Evolutionary conservation across 2,888 invertebrate genomes (phyloP).

Genomic region (Drosophila leonis): DNA sequence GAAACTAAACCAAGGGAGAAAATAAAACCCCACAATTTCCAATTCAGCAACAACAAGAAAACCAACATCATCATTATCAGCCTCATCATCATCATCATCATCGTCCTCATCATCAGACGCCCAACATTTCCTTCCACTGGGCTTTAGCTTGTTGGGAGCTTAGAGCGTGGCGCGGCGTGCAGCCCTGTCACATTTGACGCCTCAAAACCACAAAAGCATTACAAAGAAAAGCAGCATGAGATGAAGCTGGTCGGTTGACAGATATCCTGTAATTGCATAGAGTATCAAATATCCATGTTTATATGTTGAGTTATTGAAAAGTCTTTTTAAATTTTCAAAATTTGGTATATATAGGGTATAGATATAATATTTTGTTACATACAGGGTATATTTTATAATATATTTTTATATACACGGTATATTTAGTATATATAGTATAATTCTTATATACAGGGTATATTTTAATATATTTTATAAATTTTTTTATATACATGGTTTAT

Average conservation of each 20-base stretch:
- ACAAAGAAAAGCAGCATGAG: slow-evolving; percentile 10
- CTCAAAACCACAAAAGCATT: slow-evolving; percentile 47
- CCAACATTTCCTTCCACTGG: slow-evolving; percentile 65
- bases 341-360: too few relatives aligned
- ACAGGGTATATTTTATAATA: background rate
- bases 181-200: slow-evolving; percentile 65
- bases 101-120: slow-evolving; percentile 52
- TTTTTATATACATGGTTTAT: background rate
- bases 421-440: background rate
- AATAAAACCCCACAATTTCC: slow-evolving; percentile 32
- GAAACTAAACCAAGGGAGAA: slow-evolving; percentile 20
- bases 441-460: background rate
- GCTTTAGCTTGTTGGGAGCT: slow-evolving; percentile 22
- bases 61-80: background rate
- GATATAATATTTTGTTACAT: too few relatives aligned
- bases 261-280: slow-evolving; percentile 20
- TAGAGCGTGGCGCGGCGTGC: slow-evolving; percentile 9
- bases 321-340: too few relatives aligned
- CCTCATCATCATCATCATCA: slow-evolving; percentile 38
- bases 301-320: background rate
- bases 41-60: slow-evolving; percentile 26
- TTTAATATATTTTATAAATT: background rate
- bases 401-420: background rate
- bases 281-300: background rate
- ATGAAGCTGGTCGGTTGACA: background rate